phyloP scores from a whole-genome alignment of 2,113 vertebrate genomes.

The mouse (Mus musculus) region GRCm39 chr6:98234001-98234500 shows the following conservation, averaged over 20 bases:
- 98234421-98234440: neutral
- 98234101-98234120: neutral
- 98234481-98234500: neutral
- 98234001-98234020: neutral
- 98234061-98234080: neutral
- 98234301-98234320: neutral
- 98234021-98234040: neutral
- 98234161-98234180: neutral
- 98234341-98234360: neutral
- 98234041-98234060: neutral
- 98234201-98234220: neutral
- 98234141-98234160: neutral
- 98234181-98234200: neutral
- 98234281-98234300: neutral
- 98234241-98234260: neutral
- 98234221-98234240: neutral
- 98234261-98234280: neutral
- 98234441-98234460: rapidly evolving
- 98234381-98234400: neutral
- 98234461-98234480: neutral
- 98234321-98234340: neutral
- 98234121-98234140: neutral
- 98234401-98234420: neutral
- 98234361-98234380: neutral
- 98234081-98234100: neutral